These are phyloP conservation scores for Phalacrocorax carbo DNA, from an alignment of 2,113 vertebrate species.

Conservation along the genomic window DNA sequence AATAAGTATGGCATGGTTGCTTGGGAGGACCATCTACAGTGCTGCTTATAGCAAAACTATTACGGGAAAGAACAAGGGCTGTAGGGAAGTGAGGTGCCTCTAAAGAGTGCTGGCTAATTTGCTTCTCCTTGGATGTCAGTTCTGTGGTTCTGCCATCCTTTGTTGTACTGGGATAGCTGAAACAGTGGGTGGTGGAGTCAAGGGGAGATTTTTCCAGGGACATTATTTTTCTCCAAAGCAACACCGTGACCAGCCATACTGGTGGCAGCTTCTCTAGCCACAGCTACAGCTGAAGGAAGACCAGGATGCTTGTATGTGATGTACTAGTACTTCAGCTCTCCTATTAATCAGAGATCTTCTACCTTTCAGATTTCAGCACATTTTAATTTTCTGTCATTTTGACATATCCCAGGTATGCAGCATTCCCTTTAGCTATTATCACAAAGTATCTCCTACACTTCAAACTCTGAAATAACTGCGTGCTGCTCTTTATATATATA, in stretches of 20 bases:
- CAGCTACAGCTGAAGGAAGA: background rate
- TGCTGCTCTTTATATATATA: background rate
- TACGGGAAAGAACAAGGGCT: background rate
- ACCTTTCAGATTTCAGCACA: background rate
- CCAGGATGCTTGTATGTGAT: background rate
- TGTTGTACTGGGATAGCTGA: background rate
- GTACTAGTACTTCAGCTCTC: background rate
- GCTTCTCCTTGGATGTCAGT: background rate
- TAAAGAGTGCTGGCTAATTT: background rate
- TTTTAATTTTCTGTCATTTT: conserved; percentile 37
- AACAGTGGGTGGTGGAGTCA: background rate
- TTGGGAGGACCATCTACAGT: background rate
- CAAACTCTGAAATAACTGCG: background rate
- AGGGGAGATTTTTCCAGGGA: background rate
- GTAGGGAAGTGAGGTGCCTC: background rate
- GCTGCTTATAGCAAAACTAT: background rate
- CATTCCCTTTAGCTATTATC: conserved; percentile 2
- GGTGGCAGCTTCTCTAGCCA: background rate
- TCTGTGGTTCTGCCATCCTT: background rate
- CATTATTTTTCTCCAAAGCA: background rate
- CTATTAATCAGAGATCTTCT: background rate
- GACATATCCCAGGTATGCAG: background rate
- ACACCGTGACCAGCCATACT: fast-evolving
- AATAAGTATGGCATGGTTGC: background rate
- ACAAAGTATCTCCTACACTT: background rate